These are phyloP conservation scores for Linnaemya tessellans DNA, from an alignment of 2,888 invertebrate species.

Conservation along the genomic window DNA sequence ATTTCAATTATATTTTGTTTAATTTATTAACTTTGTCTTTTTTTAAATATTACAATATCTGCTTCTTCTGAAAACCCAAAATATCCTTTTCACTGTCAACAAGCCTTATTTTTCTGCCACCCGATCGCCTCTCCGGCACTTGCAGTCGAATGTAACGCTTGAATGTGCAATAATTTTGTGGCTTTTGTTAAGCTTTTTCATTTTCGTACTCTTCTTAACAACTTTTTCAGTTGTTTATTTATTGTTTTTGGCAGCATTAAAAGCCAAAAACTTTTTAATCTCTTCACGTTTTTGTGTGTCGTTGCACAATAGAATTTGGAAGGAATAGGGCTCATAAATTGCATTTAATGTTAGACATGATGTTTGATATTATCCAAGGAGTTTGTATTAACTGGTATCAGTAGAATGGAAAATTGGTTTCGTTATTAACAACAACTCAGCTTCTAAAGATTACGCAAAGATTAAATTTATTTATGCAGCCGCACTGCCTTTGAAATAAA, in stretches of 20 bases:
- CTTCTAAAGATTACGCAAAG: background rate
- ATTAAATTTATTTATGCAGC: background rate
- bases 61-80: background rate
- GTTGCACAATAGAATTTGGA: conserved; percentile 48
- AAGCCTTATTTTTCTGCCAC: background rate
- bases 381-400: conserved; percentile 2
- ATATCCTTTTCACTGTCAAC: conserved; percentile 46
- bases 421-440: background rate
- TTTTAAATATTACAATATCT: background rate
- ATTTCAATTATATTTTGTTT: background rate
- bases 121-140: background rate
- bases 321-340: conserved; percentile 47
- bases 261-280: conserved; percentile 74
- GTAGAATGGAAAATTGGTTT: conserved; percentile 5
- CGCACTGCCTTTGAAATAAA: background rate
- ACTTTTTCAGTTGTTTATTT: conserved; percentile 79
- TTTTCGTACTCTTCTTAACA: conserved; percentile 77
- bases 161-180: conserved; percentile 80
- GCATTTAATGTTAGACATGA: conserved; percentile 42
- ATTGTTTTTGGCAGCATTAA: conserved; percentile 81
- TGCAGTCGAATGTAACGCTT: background rate
- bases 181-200: conserved; percentile 73
- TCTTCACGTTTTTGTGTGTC: conserved; percentile 52
- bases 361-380: conserved; percentile 35
- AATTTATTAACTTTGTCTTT: background rate